Conservation (phyloP, 1,140 invertebrate species). For the Drosophila kanapiae region DNA sequence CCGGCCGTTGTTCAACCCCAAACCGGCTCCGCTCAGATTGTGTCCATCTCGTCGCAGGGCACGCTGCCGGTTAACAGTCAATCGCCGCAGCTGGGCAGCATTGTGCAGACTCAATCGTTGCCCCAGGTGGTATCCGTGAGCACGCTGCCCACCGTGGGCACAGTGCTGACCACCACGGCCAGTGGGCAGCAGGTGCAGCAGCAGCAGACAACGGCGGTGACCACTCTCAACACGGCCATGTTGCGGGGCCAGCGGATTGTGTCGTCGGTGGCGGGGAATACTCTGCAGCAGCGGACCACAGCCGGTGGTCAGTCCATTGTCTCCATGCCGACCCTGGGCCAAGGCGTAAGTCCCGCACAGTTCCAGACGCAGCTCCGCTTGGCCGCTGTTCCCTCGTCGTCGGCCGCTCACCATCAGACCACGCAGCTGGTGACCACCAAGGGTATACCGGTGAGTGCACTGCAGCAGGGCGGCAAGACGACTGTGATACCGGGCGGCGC, state of each 20-base stretch:
- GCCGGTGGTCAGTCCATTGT: constrained; percentile 85
- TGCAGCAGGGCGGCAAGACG: constrained; percentile 85
- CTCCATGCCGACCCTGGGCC: constrained; percentile 73
- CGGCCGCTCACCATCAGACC: constrained; percentile 78
- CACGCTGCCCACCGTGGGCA: constrained; percentile 70
- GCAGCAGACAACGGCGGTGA: constrained; percentile 80
- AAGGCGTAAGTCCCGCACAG: constrained; percentile 85
- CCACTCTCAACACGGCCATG: constrained; percentile 83
- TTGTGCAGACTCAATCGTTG: constrained; percentile 80
- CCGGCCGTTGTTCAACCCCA: constrained; percentile 72
- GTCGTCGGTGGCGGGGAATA: constrained; percentile 78
- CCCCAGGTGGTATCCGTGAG: constrained; percentile 83
- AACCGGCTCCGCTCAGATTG: constrained; percentile 74
- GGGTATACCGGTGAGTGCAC: constrained; percentile 82
- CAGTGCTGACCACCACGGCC: constrained; percentile 79
- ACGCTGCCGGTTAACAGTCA: constrained; percentile 69
- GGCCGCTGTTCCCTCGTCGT: constrained; percentile 81
- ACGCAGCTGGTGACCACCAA: constrained; percentile 84
- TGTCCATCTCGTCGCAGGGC: constrained; percentile 79
- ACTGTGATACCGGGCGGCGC: constrained; percentile 86
- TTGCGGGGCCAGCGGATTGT: constrained; percentile 86
- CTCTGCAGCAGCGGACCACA: constrained; percentile 76
- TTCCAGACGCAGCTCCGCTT: constrained; percentile 86
- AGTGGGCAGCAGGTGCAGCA: constrained; percentile 72
- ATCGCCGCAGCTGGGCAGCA: constrained; percentile 74